Conservation (phyloP, 1,140 invertebrate genomes). For the Eubasilissa regina region DNA sequence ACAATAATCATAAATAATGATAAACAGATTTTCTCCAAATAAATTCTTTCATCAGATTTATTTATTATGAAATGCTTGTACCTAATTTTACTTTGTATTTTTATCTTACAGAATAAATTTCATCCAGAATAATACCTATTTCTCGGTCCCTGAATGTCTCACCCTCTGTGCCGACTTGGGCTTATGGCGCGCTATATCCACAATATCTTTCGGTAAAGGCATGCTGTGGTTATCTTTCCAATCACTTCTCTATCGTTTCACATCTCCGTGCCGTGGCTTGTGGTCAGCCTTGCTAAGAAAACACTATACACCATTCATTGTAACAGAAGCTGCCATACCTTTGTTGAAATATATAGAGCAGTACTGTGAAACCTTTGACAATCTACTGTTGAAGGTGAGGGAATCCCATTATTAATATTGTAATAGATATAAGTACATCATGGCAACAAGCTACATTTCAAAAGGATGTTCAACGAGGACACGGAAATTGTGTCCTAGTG, state of each 20-base stretch:
- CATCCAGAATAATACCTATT: constrained; percentile 44
- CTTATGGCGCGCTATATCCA: constrained; percentile 50
- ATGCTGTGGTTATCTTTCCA: constrained; percentile 50
- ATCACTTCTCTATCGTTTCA: constrained; percentile 41
- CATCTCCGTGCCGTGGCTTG: constrained; percentile 50
- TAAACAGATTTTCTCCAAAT: not conserved
- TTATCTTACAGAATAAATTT: constrained; percentile 51
- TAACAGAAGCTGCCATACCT: constrained; percentile 49
- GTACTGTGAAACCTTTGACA: constrained; percentile 56
- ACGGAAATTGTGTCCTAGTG: too few species aligned
- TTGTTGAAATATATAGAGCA: constrained; percentile 57
- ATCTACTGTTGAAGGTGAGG: constrained; percentile 49
- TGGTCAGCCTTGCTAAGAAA: constrained; percentile 47
- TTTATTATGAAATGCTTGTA: too few species aligned
- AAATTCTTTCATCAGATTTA: too few species aligned
- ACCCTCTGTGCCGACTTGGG: constrained; percentile 51
- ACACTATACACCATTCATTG: constrained; percentile 49
- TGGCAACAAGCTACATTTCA: too few species aligned
- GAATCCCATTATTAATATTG: not conserved
- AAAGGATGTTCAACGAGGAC: too few species aligned
- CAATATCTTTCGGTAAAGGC: constrained; percentile 45
- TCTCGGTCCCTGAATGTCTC: constrained; percentile 35
- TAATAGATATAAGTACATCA: too few species aligned
- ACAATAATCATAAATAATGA: too few species aligned
- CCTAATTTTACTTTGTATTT: not conserved